Percentiles rank a stretch among this genome's conserved stretches.
Evolutionary conservation across 2,797 vertebrate genomes (phyloP).

Genomic region (Microtus obscurus): DNA sequence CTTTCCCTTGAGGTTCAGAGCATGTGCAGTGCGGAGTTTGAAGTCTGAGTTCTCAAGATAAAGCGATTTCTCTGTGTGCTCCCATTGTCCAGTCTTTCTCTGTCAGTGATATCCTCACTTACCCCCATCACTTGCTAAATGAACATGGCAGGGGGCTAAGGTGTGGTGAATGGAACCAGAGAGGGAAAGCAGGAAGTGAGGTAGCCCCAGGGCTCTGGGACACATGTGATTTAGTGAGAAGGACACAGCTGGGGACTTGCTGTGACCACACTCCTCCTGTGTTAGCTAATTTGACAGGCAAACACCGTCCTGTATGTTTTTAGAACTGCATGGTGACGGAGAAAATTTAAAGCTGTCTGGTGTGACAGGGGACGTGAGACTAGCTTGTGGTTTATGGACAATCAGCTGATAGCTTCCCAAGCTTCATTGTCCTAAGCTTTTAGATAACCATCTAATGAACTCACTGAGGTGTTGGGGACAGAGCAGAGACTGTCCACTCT

Average conservation of each 20-base stretch:
- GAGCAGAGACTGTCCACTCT: background rate
- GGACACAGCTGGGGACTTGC: background rate
- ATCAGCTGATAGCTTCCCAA: background rate
- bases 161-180: background rate
- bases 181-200: background rate
- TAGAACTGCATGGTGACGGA: background rate
- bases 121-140: background rate
- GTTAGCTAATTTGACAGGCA: background rate
- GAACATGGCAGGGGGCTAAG: background rate
- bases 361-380: background rate
- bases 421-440: background rate
- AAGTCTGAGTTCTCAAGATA: conserved; percentile 1
- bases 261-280: background rate
- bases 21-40: no score
- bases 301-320: background rate
- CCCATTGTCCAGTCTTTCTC: background rate
- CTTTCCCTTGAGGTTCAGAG: background rate
- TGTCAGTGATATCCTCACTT: background rate
- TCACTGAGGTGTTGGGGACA: background rate
- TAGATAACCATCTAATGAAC: background rate
- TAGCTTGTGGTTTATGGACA: background rate
- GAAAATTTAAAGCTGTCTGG: background rate
- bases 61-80: background rate
- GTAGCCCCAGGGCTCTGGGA: background rate
- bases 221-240: background rate